These are phyloP conservation scores for Palythoa caribaeorum DNA, from an alignment of 92 coral and sea anemone genomes.

Conservation along the genomic window DNA sequence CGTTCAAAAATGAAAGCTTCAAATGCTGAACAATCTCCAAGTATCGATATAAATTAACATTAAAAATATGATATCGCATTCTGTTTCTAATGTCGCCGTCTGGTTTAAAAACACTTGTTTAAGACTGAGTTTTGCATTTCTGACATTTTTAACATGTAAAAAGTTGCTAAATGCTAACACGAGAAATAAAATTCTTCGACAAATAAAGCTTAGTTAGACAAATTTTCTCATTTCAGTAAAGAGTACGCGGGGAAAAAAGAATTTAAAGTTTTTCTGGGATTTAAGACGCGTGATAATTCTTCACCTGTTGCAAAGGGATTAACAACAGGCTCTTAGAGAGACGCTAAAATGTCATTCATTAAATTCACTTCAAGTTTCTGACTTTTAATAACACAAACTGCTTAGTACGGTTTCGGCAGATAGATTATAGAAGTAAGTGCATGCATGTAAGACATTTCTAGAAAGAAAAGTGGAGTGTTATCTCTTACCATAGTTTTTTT, in stretches of 20 bases:
- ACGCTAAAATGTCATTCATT: background rate
- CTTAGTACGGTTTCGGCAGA: background rate
- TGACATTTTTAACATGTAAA: background rate
- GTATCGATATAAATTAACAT: background rate
- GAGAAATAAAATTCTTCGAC: background rate
- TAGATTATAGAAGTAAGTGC: background rate
- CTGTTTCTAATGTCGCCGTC: background rate
- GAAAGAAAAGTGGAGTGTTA: background rate
- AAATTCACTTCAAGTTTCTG: background rate
- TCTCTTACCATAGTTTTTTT: background rate
- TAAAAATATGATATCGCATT: background rate
- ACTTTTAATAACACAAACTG: background rate
- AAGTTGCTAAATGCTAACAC: background rate
- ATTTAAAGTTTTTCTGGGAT: background rate
- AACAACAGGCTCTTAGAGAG: background rate
- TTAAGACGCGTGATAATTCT: background rate
- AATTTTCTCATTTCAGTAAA: background rate
- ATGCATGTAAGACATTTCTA: background rate
- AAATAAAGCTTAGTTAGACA: background rate
- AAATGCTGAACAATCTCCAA: background rate
- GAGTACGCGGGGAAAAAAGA: background rate
- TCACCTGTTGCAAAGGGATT: constrained; percentile 6
- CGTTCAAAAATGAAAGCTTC: constrained; percentile 8
- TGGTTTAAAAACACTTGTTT: background rate
- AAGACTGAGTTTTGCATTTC: background rate